Percentiles rank a stretch among this genome's conserved stretches.
phyloP scores from a whole-genome alignment of 2,888 invertebrate species.

The Drosophila emarginata region DNA sequence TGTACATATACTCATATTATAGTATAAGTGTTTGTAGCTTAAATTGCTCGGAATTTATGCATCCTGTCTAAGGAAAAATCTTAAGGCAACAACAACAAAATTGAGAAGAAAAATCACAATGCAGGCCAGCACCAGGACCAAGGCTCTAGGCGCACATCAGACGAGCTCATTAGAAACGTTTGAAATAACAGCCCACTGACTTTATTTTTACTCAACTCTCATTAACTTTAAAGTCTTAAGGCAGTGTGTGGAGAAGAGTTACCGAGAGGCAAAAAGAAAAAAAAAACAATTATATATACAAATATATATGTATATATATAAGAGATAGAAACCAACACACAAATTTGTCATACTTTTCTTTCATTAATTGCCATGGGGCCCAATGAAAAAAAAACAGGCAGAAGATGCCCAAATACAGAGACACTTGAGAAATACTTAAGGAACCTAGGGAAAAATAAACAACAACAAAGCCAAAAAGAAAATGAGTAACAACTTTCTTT shows the following conservation, averaged over 20 bases:
- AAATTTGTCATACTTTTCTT: slow-evolving; percentile 10
- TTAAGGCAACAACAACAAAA: background rate
- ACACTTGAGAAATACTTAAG: slow-evolving; percentile 6
- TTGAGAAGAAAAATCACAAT: background rate
- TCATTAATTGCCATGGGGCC: slow-evolving; percentile 11
- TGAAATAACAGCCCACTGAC: background rate
- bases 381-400: slow-evolving; percentile 4
- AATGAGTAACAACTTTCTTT: background rate
- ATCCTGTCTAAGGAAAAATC: slow-evolving; percentile 8
- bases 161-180: background rate
- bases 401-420: background rate
- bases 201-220: background rate
- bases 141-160: background rate
- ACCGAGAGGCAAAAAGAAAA: background rate
- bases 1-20: background rate
- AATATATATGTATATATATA: background rate
- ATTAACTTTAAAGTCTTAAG: slow-evolving; percentile 5
- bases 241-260: background rate
- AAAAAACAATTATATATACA: background rate
- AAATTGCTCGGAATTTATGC: slow-evolving; percentile 44
- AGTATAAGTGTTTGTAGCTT: slow-evolving; percentile 20
- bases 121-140: background rate
- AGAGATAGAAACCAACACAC: background rate
- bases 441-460: slow-evolving; percentile 1
- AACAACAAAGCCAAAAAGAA: background rate